A percentile compares a stretch with the other conserved stretches of the same genome.
Evolutionary conservation across 1,140 invertebrate species (phyloP).

Genomic region (Frieseomelitta varia): DNA sequence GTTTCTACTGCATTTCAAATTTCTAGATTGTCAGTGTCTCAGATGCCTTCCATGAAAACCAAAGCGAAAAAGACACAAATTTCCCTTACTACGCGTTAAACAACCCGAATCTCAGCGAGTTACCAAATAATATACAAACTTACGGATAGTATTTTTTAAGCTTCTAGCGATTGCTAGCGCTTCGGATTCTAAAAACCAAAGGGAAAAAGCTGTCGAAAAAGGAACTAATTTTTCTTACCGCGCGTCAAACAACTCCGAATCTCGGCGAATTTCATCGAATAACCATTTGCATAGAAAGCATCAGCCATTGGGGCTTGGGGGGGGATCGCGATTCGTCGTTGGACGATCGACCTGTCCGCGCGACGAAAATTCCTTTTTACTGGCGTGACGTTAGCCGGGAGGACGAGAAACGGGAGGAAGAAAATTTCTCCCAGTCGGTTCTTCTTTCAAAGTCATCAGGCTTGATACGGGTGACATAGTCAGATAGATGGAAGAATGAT

Average conservation of each 20-base stretch:
- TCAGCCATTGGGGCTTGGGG: background rate
- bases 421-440: slow-evolving; percentile 40
- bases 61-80: no score
- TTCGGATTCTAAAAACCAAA: no score
- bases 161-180: no score
- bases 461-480: slow-evolving; percentile 58
- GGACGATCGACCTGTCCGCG: background rate
- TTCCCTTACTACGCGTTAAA: no score
- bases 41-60: no score
- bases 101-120: no score
- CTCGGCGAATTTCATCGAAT: background rate
- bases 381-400: background rate
- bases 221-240: background rate
- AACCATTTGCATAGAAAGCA: background rate
- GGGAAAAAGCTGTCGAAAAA: no score
- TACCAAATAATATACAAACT: no score
- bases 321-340: background rate
- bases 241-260: background rate
- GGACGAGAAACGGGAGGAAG: slow-evolving; percentile 6
- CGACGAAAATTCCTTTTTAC: background rate
- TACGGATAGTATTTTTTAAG: no score
- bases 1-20: no score
- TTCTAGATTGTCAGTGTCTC: no score
- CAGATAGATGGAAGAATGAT: slow-evolving; percentile 57
- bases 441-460: slow-evolving; percentile 60